Percentiles rank a stretch among this genome's conserved stretches.
Conservation (phyloP, 64 coral and sea anemone genomes). For the Hydrozoanthus tunicans region DNA sequence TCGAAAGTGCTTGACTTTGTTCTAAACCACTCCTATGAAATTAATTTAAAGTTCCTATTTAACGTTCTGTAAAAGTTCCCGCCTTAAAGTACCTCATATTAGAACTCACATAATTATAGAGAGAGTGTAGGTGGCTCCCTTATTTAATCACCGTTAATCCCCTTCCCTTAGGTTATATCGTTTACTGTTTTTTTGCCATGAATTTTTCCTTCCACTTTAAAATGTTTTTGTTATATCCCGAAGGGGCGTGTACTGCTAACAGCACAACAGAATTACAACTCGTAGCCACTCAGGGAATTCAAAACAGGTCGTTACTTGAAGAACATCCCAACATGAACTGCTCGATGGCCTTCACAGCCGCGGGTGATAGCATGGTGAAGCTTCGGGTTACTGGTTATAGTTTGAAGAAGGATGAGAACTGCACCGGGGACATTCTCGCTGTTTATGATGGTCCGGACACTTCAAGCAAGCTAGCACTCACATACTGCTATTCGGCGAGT, state of each 20-base stretch:
- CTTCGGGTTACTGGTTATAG: neutral
- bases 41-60: too few relatives aligned
- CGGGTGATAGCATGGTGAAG: neutral
- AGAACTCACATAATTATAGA: too few relatives aligned
- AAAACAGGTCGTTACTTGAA: neutral
- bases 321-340: constrained; percentile 1
- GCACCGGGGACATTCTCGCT: neutral
- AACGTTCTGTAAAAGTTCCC: too few relatives aligned
- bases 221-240: neutral
- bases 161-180: too few relatives aligned
- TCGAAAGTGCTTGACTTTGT: too few relatives aligned
- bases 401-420: neutral
- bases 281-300: neutral
- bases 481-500: neutral
- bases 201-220: neutral
- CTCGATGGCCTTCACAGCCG: neutral
- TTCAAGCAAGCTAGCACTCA: neutral
- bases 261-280: neutral
- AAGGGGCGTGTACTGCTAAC: neutral
- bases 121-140: too few relatives aligned
- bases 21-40: too few relatives aligned
- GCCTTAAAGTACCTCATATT: too few relatives aligned
- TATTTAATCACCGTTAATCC: too few relatives aligned
- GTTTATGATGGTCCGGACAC: constrained; percentile 5
- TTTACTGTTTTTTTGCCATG: too few relatives aligned